Evolutionary conservation across 2,113 vertebrate species (phyloP).

Genomic region (Mirounga angustirostris): DNA sequence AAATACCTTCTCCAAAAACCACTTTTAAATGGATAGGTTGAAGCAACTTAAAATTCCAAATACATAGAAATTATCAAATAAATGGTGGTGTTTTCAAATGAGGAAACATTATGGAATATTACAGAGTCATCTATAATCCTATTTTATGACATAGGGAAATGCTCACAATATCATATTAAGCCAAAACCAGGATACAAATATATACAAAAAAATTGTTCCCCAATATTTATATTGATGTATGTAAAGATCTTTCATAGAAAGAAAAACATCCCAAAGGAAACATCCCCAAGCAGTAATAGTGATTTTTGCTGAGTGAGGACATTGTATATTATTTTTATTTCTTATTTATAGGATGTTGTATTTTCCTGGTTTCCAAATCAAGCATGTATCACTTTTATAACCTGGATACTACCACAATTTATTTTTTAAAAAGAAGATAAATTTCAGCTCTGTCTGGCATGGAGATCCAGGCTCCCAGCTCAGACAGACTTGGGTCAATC

Average conservation of each 20-base stretch:
- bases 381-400: neutral
- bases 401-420: neutral
- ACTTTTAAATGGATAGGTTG: neutral
- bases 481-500: neutral
- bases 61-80: conserved; percentile 18
- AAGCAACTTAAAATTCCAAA: conserved; percentile 32
- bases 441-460: neutral
- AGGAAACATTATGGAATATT: conserved; percentile 29
- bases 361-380: conserved; percentile 33
- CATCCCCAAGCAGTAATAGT: neutral
- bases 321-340: neutral
- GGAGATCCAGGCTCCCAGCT: neutral
- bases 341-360: neutral
- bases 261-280: conserved; percentile 19
- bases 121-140: neutral
- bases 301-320: neutral
- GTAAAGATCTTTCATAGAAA: neutral
- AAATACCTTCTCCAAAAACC: neutral
- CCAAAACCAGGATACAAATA: neutral
- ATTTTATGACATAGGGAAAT: neutral
- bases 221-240: neutral
- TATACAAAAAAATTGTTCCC: neutral
- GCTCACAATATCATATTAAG: neutral
- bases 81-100: neutral
- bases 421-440: neutral